Percentiles rank a stretch among this genome's conserved stretches.
phyloP scores from a whole-genome alignment of 2,888 invertebrate species.

The Eilema depressum region DNA sequence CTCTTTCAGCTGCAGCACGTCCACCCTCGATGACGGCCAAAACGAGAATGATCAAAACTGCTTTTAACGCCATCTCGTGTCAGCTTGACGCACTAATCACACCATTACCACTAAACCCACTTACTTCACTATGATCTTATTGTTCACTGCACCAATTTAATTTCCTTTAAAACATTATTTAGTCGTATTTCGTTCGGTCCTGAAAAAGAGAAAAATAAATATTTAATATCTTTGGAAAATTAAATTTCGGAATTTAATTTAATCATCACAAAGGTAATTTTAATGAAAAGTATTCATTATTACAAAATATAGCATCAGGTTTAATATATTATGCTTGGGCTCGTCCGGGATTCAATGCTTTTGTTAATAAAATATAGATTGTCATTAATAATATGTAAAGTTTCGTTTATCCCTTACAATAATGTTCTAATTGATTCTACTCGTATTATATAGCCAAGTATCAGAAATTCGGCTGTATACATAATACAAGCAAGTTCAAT shows the following conservation, averaged over 20 bases:
- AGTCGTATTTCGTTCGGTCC: conserved; percentile 57
- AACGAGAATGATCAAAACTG: conserved; percentile 55
- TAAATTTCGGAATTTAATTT: not conserved
- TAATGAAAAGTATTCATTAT: not conserved
- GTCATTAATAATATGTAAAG: no score
- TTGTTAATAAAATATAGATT: not conserved
- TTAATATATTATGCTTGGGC: not conserved
- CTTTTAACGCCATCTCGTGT: conserved; percentile 63
- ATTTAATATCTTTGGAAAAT: not conserved
- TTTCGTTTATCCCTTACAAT: no score
- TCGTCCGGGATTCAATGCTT: not conserved
- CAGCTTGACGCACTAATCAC: conserved; percentile 52
- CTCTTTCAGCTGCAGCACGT: conserved; percentile 60
- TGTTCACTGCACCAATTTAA: conserved; percentile 40
- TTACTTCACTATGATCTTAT: conserved; percentile 28
- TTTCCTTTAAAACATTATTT: conserved; percentile 54
- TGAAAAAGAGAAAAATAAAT: conserved; percentile 42
- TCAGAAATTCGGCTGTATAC: no score
- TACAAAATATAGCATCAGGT: not conserved
- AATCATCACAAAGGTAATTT: not conserved
- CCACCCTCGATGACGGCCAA: conserved; percentile 54
- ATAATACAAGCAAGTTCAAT: no score
- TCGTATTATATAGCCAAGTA: no score
- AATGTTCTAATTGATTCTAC: no score
- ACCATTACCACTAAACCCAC: conserved; percentile 57